Conservation (phyloP, 2,888 invertebrate genomes). For the Dryobota labecula region DNA sequence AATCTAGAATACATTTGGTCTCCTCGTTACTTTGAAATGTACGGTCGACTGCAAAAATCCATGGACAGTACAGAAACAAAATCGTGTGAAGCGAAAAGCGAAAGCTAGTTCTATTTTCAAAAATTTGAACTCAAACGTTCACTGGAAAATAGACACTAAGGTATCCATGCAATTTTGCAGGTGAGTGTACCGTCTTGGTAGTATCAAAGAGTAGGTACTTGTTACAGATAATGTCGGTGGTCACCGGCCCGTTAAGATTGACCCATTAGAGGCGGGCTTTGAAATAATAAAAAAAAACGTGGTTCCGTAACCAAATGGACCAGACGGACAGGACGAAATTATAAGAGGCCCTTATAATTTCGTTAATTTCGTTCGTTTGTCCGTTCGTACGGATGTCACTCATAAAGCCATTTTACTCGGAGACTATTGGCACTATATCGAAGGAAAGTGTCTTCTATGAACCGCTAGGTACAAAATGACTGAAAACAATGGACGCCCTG, state of each 20-base stretch:
- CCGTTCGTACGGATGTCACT: too few relatives aligned
- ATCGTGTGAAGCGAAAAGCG: too few relatives aligned
- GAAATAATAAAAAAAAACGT: conserved; percentile 31
- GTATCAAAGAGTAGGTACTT: conserved; percentile 22
- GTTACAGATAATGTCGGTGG: conserved; percentile 19
- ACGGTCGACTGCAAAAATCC: too few relatives aligned
- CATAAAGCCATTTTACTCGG: background rate
- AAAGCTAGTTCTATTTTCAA: too few relatives aligned
- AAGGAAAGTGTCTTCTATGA: too few relatives aligned
- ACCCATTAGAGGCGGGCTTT: conserved; percentile 30
- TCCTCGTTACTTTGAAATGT: conserved; percentile 20
- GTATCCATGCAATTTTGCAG: too few relatives aligned
- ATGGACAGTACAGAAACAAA: too few relatives aligned
- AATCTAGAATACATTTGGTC: conserved; percentile 38
- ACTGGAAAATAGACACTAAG: too few relatives aligned
- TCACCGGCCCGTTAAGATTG: conserved; percentile 33
- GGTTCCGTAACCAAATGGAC: background rate
- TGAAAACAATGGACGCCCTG: too few relatives aligned
- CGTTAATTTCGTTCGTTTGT: background rate
- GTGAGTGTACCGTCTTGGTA: background rate
- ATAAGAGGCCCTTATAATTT: background rate
- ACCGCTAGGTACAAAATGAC: too few relatives aligned
- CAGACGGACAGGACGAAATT: background rate
- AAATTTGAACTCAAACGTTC: too few relatives aligned
- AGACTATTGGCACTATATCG: too few relatives aligned